phyloP scores from a whole-genome alignment of 2,888 invertebrate species.

The Mylabris sibirica region DNA sequence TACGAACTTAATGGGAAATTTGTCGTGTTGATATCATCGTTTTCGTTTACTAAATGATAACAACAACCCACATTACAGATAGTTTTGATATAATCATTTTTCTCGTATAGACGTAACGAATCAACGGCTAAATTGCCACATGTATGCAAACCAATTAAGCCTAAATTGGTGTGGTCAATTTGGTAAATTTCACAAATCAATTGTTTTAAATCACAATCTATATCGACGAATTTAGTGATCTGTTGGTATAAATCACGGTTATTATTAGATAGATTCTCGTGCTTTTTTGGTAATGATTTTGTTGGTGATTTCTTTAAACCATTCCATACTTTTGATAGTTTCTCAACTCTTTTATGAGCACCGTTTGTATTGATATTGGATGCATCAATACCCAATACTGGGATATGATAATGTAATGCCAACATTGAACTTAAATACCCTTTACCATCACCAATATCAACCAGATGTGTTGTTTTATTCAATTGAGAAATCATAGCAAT shows the following conservation, averaged over 20 bases:
- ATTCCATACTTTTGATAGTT: constrained; percentile 60
- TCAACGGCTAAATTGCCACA: constrained; percentile 85
- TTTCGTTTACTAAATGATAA: constrained; percentile 81
- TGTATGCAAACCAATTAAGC: constrained; percentile 82
- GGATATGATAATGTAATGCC: constrained; percentile 72
- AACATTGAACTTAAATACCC: constrained; percentile 84
- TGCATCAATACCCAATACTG: constrained; percentile 84
- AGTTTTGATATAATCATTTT: constrained; percentile 64
- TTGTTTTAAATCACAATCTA: constrained; percentile 64
- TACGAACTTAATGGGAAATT: constrained; percentile 76
- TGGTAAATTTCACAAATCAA: constrained; percentile 65
- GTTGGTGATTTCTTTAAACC: constrained; percentile 44
- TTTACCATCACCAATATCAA: constrained; percentile 91
- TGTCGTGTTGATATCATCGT: constrained; percentile 63
- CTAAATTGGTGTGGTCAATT: constrained; percentile 55
- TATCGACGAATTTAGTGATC: constrained; percentile 68
- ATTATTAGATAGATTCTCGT: constrained; percentile 37
- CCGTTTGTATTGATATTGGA: constrained; percentile 72
- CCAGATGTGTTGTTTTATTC: constrained; percentile 62
- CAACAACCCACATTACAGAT: constrained; percentile 90
- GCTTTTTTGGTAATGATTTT: constrained; percentile 38
- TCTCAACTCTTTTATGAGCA: constrained; percentile 67
- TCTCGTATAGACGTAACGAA: constrained; percentile 73
- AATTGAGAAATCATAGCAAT: constrained; percentile 64
- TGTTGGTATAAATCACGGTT: constrained; percentile 66